Base-by-base conservation (phyloP, 2,797 vertebrate species). In the Sebastes miniatus region DNA sequence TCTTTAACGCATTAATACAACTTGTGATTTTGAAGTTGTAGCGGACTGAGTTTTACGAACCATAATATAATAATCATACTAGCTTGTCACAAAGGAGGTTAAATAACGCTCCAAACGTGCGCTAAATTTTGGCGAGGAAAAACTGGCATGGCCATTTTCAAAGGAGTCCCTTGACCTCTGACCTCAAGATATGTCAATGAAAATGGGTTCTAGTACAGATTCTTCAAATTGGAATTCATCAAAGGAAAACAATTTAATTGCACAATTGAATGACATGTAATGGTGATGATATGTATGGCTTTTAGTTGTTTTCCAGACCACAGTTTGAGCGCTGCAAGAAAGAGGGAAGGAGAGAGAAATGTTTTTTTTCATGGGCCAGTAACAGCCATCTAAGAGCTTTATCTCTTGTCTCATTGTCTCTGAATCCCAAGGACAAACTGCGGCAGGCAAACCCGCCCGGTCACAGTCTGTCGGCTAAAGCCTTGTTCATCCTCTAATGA, bases 391-490 rank as follows among this genome's bases (percentile, higher is more conserved):
- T 66, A 66, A 74, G 75, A 76, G 36, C 73, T 87, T 85, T 68
- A 67, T 88, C 83, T 81, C 77, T 76, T 14, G 32, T 81, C 64
- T 84, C 80, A 72, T 83, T 63, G 71, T 88, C 63, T 84, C 52
- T 25, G 63, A 69, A 77, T 77, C 69, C 68, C 86, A 92, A 93
- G 89, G 91, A 88, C 91, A 85, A 71, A 84, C 74, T 59, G 68
- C 80, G 69, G 73, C 77, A 61, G 47, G 66, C 70, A 52, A 56
- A 80, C 52, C 22, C 39, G 18, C 32, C 80, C 52, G 83, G 88
- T 91, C 88, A 91, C 90, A 88, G 83, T 82, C 86, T 86, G 85
- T 77, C 85, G 79, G 74, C 69, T 50, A 54, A 79, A 86, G 83
- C 86, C 83, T 83, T 63, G 76, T 81, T 88, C 79, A 59, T 71